Evolutionary conservation across 2,113 vertebrate genomes (phyloP), one percentile per base, ranked within the genome.

Genomic region (Procavia capensis): DNA sequence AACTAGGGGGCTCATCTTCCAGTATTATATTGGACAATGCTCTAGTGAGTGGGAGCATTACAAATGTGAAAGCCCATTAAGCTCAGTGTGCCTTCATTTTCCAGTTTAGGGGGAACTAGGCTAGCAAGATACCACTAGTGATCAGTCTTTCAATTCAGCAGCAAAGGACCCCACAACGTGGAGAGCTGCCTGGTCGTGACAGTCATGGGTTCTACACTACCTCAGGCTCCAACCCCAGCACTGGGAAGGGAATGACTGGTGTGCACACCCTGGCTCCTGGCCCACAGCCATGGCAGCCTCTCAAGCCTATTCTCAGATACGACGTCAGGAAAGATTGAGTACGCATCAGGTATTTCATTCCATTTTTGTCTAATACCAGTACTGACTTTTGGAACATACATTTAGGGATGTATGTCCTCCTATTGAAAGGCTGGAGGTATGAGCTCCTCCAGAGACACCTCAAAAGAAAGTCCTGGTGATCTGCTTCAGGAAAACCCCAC

Each of bases 281-380:
- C 20, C 41, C 47, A 16, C 0, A 0, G 36, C 27, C 5, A 3
- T 0, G n/a, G 27, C 61, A 27, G 59, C 41, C 1, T 1, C n/a
- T 17, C 24, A 0, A 1, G 7, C 34, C 45, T 22, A 13, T 50
- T 1, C 57, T 3, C 14, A 22, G 63, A 9, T 7, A 3, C 0
- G n/a, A 31, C 61, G 59, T 6, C 9, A 10, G 81, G 41, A 74
- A 45, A 70, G 0, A 0, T 34, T 64, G 22, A 47, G 14, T 17
- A 9, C 13, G 22, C 9, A 0, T 5, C 0, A 1, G 9, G 1
- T 3, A 75, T 39, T 1, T 2, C 1, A 1, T 6, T 43, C n/a
- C 19, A 0, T 25, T 34, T 59, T 8, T 34, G 45, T 45, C 31
- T 3, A 11, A 6, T 0, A 1, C 4, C 34, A 1, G 31, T 19